Evolutionary conservation across 2,113 vertebrate genomes (phyloP).

Genomic region (Oceanodroma tethys): DNA sequence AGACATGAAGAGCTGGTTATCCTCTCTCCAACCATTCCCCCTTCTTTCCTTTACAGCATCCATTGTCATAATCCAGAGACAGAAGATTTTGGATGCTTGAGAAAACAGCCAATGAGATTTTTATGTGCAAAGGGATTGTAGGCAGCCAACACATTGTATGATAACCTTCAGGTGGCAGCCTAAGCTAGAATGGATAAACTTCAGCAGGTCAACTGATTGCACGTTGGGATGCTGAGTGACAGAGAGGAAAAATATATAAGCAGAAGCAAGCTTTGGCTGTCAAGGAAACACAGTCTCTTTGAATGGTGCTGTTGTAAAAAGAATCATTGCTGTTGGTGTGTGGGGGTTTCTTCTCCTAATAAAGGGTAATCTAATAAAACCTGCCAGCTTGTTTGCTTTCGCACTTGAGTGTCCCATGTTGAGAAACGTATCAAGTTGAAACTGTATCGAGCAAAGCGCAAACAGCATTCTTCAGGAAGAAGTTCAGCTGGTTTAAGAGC

Average conservation of each 20-base stretch:
- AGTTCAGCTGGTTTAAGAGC: constrained; percentile 13
- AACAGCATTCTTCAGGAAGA: constrained; percentile 25
- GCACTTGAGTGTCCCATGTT: neutral
- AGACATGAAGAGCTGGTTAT: neutral
- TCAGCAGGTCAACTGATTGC: neutral
- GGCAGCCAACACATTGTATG: rapidly evolving
- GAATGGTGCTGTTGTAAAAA: neutral
- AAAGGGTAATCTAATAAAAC: constrained; percentile 15
- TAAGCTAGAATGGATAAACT: neutral
- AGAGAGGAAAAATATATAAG: neutral
- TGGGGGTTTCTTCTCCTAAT: neutral
- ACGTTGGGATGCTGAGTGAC: neutral
- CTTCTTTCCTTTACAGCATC: too few relatives aligned
- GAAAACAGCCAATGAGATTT: neutral
- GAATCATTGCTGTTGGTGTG: neutral
- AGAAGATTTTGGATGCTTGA: neutral
- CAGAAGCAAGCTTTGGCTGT: neutral
- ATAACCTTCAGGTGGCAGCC: neutral
- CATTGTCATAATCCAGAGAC: rapidly evolving
- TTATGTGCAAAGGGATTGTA: neutral
- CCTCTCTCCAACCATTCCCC: rapidly evolving
- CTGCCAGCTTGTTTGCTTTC: constrained; percentile 7
- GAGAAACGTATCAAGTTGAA: neutral
- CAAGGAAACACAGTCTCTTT: neutral
- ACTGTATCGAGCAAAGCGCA: neutral